Conservation (phyloP, 2,797 vertebrate species). For the Oreortyx pictus region DNA sequence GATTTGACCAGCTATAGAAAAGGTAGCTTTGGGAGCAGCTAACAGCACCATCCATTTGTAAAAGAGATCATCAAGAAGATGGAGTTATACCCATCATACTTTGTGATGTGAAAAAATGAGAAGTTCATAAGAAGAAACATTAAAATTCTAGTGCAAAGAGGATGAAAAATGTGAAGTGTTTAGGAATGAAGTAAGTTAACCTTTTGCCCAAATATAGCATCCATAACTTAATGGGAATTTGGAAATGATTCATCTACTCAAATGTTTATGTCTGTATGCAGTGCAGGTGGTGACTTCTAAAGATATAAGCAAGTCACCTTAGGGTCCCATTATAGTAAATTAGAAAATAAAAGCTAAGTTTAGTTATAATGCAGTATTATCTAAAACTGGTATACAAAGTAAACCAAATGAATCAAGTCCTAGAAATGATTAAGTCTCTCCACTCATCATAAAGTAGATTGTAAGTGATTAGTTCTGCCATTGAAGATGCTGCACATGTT, state of each 20-base stretch:
- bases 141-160: constrained; percentile 4
- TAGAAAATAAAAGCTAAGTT: not conserved
- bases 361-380: not conserved
- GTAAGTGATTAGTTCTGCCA: not conserved
- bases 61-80: not conserved
- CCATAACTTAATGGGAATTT: not conserved
- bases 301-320: not conserved
- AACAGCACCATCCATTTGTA: not conserved
- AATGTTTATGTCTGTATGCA: not conserved
- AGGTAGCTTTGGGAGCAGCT: not conserved
- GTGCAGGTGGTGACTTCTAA: not conserved
- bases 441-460: not conserved
- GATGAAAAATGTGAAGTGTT: not conserved
- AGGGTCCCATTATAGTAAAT: not conserved
- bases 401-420: not conserved
- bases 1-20: not conserved
- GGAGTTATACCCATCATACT: not conserved
- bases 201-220: not conserved
- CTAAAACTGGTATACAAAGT: not conserved
- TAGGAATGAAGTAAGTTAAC: not conserved
- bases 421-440: not conserved
- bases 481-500: not conserved
- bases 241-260: not conserved
- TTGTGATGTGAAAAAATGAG: not conserved
- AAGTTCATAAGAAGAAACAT: not conserved